Base-by-base conservation (phyloP, 1,140 invertebrate genomes). In the Frieseomelitta varia region DNA sequence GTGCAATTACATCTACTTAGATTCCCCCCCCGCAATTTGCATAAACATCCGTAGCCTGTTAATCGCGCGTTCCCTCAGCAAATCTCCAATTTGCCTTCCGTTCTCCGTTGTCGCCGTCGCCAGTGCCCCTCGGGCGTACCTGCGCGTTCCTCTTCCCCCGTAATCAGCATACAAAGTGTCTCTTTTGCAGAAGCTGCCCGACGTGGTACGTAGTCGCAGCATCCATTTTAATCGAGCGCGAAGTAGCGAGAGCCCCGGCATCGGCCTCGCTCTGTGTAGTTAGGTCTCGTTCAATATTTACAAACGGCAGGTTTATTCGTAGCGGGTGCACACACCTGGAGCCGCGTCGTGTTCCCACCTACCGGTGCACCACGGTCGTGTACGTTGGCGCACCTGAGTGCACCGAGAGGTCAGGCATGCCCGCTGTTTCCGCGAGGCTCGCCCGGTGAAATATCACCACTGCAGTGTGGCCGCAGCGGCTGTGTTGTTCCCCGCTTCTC, bases 401-500 rank as follows among this genome's bases (percentile, higher is more conserved):
- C 75, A 30, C 56, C 24, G 61, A 77, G 85, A 80, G 87, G 87
- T 84, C 81, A 85, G 73, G 63, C 76, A 81, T 73, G 79, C 80
- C 75, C 79, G 65, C 75, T 74, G 65, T 74, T 81, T 34, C 72
- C 58, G 56, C 15, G 81, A 47, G 58, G 56, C n/a, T 24, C 15
- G 21, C 14, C 53, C 71, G 69, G 80, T 91, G 87, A 91, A 91
- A 90, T 91, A 91, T 91, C 79, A 75, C 88, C 84, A 88, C 90
- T 86, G 90, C 90, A 91, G 81, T 88, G 75, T 88, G 75, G 86
- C 86, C 86, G 89, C 89, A 90, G 77, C 73, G 72, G 24, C 58
- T 85, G 68, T 85, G 77, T 55, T 79, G 76, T 27, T 87, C 24
- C n/a, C 12, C 6, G 63, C 30, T 30, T 30, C 63, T 72, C 71